Base-by-base conservation (phyloP, 2,888 invertebrate genomes). In the Gortyna flavago region DNA sequence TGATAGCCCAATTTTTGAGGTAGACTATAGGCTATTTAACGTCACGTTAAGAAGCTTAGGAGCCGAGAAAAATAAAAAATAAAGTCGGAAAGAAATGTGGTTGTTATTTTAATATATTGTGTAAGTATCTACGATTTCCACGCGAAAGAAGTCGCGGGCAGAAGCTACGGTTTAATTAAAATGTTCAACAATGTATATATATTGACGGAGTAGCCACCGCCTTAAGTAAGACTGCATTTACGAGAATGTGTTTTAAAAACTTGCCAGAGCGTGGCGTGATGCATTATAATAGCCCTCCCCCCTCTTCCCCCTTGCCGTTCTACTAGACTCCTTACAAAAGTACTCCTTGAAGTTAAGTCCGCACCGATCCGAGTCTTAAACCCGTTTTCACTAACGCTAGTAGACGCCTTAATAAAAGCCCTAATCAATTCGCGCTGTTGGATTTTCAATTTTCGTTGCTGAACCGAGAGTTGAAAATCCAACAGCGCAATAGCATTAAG, bases 191-290 rank as follows among this genome's bases (percentile, higher is more conserved):
- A 54, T 54, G n/a, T n/a, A 59, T n/a, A 21, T 25, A 18, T 32
- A 18, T 32, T 61, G 1, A 51, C 4, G 44, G 9, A 13, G n/a
- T 32, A 32, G 25, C 25, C 25, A 62, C 16, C 61, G 29, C 32
- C 21, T 68, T 62, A 61, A 67, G 18, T 44, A 62, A 71, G 29
- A 78, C 29, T 74, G 18, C 29, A 73, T 79, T 73, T 83, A 67
- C 79, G 29, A 54, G 66, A 79, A 62, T 57, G 35, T 79, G 70
- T 70, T 78, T 81, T 66, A 16, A 66, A 79, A 80, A 72, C 32
- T 80, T 72, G n/a, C 29, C n/a, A 59, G 35, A 65, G 54, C 35
- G 65, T 75, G 35, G 69, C 76, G 38, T 76, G 66, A 73, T 76
- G 59, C 72, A 80, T 81, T 83, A 54, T 85, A 65, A 71, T 74